Conservation (phyloP, 2,797 vertebrate species). For the Cygnus olor region DNA sequence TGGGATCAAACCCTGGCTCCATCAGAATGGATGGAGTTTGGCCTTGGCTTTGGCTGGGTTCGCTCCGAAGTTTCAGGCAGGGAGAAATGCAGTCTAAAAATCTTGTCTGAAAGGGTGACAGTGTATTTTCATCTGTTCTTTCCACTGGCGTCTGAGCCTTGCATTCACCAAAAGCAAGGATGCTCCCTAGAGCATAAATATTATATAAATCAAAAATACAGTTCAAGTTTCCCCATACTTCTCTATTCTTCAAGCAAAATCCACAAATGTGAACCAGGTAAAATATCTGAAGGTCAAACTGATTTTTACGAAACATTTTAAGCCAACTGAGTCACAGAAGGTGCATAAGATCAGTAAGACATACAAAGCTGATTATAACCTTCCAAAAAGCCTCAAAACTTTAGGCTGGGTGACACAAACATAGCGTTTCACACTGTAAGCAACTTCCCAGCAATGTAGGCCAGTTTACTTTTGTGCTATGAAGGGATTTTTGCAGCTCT, state of each 20-base stretch:
- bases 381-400: conserved; percentile 6
- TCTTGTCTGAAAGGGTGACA: not conserved
- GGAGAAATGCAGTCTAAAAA: not conserved
- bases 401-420: not conserved
- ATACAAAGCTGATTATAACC: not conserved
- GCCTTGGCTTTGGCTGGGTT: not conserved
- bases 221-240: not conserved
- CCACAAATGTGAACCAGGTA: not conserved
- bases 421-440: not conserved
- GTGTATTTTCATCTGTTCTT: not conserved
- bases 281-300: not conserved
- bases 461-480: not conserved
- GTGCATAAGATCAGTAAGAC: conserved; percentile 15
- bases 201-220: not conserved
- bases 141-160: not conserved
- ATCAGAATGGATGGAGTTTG: not conserved
- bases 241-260: not conserved
- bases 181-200: not conserved
- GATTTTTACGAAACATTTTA: not conserved
- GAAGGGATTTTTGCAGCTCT: not conserved
- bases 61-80: not conserved
- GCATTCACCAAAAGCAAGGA: not conserved
- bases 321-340: not conserved
- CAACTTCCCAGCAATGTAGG: not conserved
- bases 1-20: not conserved